Evolutionary conservation across 1,140 invertebrate genomes (phyloP), one percentile per base, ranked within the genome.

Genomic region (Theocolax elegans): DNA sequence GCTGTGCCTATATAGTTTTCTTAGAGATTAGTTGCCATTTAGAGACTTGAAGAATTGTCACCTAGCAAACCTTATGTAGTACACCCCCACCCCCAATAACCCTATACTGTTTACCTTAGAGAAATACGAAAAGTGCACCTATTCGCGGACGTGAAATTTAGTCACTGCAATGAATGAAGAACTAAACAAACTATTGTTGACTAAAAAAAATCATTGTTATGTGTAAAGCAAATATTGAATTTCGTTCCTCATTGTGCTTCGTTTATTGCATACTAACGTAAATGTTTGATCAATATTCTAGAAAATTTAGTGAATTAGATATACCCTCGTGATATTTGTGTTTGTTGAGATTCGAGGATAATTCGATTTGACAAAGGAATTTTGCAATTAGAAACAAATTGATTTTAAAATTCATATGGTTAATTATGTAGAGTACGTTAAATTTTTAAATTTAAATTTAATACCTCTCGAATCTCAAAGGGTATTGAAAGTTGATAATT

Each of bases 231-330:
- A n/a, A n/a, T n/a, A n/a, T n/a, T n/a, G n/a, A n/a, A n/a, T n/a
- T n/a, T n/a, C n/a, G n/a, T n/a, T n/a, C n/a, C n/a, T n/a, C n/a
- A n/a, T n/a, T n/a, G n/a, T 35, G 23, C 3, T 25, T 72, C 58
- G 19, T 35, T 69, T 51, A 40, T 67, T 72, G 49, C 53, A 72
- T 38, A 42, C 69, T 68, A 66, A 62, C 59, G 58, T 59, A 72
- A 71, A 35, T 63, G 64, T 63, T 71, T 19, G 58, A 27, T 31
- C 21, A 48, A 62, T 62, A n/a, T n/a, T n/a, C n/a, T n/a, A n/a
- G n/a, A n/a, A n/a, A n/a, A 31, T 58, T 66, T 56, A 67, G 51
- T 54, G 27, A 48, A 58, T 67, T 59, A 51, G 64, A 38, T 23
- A n/a, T 59, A 23, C 23, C 31, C 25, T 49, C 46, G 31, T 7